These are phyloP conservation scores for Pterocles gutturalis DNA, from an alignment of 2,113 vertebrate species.

Conservation along the genomic window DNA sequence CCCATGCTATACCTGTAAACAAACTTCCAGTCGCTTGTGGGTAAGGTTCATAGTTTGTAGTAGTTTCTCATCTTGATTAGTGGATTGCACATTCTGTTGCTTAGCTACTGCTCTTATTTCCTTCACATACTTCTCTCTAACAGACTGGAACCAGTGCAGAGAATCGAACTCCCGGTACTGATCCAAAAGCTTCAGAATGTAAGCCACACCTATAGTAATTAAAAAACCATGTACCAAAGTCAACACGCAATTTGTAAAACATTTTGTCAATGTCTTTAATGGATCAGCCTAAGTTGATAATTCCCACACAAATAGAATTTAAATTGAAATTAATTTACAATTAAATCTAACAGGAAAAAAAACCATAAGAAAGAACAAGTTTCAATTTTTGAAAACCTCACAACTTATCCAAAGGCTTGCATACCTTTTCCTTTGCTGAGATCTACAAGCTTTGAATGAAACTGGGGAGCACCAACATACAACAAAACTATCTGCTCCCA, in stretches of 20 bases:
- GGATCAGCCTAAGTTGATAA: background rate
- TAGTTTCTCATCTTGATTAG: constrained; percentile 93
- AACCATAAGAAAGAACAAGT: background rate
- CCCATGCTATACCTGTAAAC: constrained; percentile 85
- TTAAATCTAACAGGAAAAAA: background rate
- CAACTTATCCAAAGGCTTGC: background rate
- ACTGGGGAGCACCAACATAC: background rate
- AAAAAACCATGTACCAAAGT: constrained; percentile 13
- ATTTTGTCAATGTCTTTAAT: background rate
- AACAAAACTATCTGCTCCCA: background rate
- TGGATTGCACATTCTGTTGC: constrained; percentile 91
- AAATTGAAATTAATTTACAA: background rate
- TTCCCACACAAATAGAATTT: background rate
- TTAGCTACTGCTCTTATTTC: constrained; percentile 94
- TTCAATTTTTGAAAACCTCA: background rate
- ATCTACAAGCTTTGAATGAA: background rate
- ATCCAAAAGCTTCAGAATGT: constrained; percentile 97
- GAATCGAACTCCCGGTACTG: constrained; percentile 99
- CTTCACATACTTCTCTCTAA: constrained; percentile 93
- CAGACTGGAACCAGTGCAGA: constrained; percentile 98
- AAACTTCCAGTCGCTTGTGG: constrained; percentile 94
- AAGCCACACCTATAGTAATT: constrained; percentile 89
- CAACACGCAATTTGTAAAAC: background rate
- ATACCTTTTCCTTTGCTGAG: background rate
- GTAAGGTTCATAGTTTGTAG: constrained; percentile 98